These are phyloP conservation scores for Atethmia centrago DNA, from an alignment of 2,888 invertebrate species.

Conservation along the genomic window DNA sequence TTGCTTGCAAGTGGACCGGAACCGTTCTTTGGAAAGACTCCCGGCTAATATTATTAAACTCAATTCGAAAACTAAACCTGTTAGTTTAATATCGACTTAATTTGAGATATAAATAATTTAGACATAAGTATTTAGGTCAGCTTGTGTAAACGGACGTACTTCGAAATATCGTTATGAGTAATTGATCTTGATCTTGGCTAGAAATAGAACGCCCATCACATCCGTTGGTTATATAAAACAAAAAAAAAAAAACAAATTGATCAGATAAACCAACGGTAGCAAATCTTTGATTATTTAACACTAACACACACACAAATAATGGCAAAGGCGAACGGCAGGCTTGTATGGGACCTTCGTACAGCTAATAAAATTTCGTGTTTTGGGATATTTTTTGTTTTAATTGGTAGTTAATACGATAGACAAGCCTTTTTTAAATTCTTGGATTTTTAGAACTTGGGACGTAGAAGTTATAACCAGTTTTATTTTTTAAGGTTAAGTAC, in stretches of 20 bases:
- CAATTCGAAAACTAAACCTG: conserved; percentile 26
- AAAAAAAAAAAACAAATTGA: background rate
- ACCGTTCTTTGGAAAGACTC: conserved; percentile 34
- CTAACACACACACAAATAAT: background rate
- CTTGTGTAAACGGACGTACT: conserved; percentile 7
- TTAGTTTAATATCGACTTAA: conserved; percentile 10
- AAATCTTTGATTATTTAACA: background rate
- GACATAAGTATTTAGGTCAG: conserved; percentile 30
- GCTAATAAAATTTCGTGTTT: too few species aligned
- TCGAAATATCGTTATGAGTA: conserved; percentile 18
- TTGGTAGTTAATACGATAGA: too few species aligned
- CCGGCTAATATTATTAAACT: conserved; percentile 11
- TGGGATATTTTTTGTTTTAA: too few species aligned
- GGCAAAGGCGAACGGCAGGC: too few species aligned
- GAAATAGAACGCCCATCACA: conserved; percentile 5
- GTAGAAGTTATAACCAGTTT: too few species aligned
- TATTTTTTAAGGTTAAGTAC: too few species aligned
- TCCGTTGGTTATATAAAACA: background rate
- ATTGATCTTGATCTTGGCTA: conserved; percentile 30
- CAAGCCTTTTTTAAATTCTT: too few species aligned
- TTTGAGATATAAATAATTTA: conserved; percentile 31
- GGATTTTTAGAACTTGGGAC: too few species aligned
- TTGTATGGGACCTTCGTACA: too few species aligned
- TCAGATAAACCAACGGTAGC: too few species aligned
- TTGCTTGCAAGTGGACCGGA: conserved; percentile 32